Percentiles rank a stretch among this genome's conserved stretches.
Conservation (phyloP, 2,888 invertebrate genomes). For the Drymonia ruficornis region DNA sequence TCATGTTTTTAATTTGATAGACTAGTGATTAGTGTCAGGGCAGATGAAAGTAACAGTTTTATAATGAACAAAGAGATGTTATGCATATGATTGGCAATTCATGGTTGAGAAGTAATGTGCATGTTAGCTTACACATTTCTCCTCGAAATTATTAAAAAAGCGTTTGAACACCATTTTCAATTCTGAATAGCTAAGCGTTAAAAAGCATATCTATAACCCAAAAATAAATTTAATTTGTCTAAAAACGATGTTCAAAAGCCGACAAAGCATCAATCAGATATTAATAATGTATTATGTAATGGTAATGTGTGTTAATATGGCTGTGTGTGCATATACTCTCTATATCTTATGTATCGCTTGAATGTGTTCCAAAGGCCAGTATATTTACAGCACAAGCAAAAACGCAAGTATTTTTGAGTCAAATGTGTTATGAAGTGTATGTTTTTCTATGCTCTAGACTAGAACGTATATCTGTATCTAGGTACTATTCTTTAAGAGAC, state of each 20-base stretch:
- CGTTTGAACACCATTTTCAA: constrained; percentile 5
- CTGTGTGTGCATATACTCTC: background rate
- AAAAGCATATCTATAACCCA: background rate
- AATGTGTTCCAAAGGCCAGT: background rate
- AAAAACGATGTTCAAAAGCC: constrained; percentile 1
- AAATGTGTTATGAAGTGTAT: background rate
- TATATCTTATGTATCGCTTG: background rate
- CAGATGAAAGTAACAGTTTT: background rate
- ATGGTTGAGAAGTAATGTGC: background rate
- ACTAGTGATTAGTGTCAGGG: background rate
- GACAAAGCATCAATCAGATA: constrained; percentile 9
- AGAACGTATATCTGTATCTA: no score
- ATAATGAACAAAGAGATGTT: constrained; percentile 22
- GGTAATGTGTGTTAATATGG: constrained; percentile 5
- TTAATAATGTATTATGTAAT: constrained; percentile 11
- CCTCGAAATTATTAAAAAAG: constrained; percentile 2
- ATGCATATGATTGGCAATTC: constrained; percentile 8
- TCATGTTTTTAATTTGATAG: background rate
- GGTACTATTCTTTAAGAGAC: no score
- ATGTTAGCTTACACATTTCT: constrained; percentile 8
- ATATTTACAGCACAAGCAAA: constrained; percentile 24
- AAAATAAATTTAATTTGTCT: background rate
- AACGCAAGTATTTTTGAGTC: background rate
- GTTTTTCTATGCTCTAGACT: no score
- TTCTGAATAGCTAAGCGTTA: constrained; percentile 1